Evolutionary conservation across 2,797 vertebrate species (phyloP), one percentile per base, ranked within the genome.

Genomic region (Chlorospingus flavigularis): DNA sequence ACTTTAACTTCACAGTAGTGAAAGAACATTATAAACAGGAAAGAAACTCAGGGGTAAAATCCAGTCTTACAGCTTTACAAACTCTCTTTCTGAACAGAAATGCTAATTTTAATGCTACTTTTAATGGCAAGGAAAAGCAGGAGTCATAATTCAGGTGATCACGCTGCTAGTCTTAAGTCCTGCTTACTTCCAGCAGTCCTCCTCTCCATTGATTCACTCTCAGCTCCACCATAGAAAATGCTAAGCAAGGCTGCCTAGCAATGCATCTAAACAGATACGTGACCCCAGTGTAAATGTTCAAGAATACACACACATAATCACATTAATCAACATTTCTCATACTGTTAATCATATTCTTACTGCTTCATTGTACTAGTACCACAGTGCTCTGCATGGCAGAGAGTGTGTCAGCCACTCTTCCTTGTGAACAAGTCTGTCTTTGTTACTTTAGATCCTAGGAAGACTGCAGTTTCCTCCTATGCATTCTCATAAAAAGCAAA

Each of bases 401-500:
- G 13, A 74, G 16, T 26, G 16, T 58, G 48, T 40, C 67, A 93
- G 58, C 37, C 47, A 43, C 47, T 42, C 13, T 62, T 72, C 39
- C 79, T 70, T 6, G 2, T 61, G 61, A 92, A 84, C 31, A 94
- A 81, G 30, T 5, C 30, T 8, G 31, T 68, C 62, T 90, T 78
- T 87, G 20, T 83, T 57, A 90, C 39, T 70, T 93, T 23, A 42
- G 23, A 47, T 17, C 33, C 60, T 78, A 82, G 60, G n/a, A 84
- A 71, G 48, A 67, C 45, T 80, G 37, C 37, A 47, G 72, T 70
- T 92, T 93, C 81, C 85, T 82, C 55, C 82, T 61, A 51, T 82
- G 83, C 89, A 88, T 75, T 79, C 65, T 73, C 26, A 85, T 53
- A 86, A 83, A 88, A 66, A 84, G 8, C 9, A 92, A 91, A 92